These are phyloP conservation scores for Nineta flava DNA, from an alignment of 2,888 invertebrate genomes.

Conservation along the genomic window DNA sequence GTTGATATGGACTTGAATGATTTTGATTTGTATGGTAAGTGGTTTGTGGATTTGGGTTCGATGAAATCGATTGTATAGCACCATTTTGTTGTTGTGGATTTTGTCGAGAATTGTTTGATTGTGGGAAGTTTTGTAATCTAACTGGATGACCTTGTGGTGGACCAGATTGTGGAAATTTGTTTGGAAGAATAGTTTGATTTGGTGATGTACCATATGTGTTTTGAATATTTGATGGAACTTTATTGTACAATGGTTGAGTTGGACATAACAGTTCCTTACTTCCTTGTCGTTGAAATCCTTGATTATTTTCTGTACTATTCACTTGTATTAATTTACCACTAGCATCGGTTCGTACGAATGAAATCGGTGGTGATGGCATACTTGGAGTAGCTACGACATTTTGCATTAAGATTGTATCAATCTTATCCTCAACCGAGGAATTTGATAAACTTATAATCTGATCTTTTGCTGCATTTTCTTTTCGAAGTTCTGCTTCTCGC, in stretches of 20 bases:
- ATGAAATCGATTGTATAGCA: too few relatives aligned
- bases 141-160: conserved; percentile 4
- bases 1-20: too few relatives aligned
- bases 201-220: not conserved
- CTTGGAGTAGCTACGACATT: not conserved
- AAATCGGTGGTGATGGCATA: not conserved
- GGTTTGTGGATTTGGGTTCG: too few relatives aligned
- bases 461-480: not conserved
- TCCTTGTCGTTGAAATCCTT: not conserved
- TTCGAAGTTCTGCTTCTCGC: conserved; percentile 24
- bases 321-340: not conserved
- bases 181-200: conserved; percentile 12
- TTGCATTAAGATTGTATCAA: not conserved
- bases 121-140: too few relatives aligned
- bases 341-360: not conserved
- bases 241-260: conserved; percentile 6
- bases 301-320: not conserved
- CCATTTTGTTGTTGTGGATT: too few relatives aligned
- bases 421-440: not conserved
- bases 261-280: not conserved
- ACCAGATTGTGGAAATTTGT: conserved; percentile 13
- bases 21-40: too few relatives aligned
- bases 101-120: too few relatives aligned
- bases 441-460: not conserved
- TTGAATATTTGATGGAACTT: conserved; percentile 1